Evolutionary conservation across 2,888 invertebrate species (phyloP).

Genomic region (Macropis europaea): DNA sequence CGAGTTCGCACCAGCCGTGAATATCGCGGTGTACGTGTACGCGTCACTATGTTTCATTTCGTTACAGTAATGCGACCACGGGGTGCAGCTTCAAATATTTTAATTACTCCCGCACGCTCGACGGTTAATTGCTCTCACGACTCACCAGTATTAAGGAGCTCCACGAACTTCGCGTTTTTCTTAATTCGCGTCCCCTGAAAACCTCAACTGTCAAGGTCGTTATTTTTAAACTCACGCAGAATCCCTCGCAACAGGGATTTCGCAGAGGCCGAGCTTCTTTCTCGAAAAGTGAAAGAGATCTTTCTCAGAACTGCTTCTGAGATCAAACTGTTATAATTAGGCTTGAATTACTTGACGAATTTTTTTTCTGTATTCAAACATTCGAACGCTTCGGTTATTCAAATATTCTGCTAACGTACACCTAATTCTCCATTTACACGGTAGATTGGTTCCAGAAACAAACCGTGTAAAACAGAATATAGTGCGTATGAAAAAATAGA

Average conservation of each 20-base stretch:
- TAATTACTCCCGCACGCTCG: conserved; percentile 61
- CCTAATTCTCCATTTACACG: too few species aligned
- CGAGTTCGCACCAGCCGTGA: neutral
- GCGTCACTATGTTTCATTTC: neutral
- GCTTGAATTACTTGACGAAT: too few species aligned
- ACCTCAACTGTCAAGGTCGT: conserved; percentile 56
- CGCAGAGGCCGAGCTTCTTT: neutral
- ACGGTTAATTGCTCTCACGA: conserved; percentile 58
- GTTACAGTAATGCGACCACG: conserved; percentile 18
- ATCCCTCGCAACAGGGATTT: neutral
- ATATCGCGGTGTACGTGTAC: neutral
- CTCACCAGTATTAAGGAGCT: neutral
- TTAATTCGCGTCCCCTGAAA: conserved; percentile 25
- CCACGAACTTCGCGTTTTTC: conserved; percentile 31
- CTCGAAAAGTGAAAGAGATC: neutral
- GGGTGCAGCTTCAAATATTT: conserved; percentile 62
- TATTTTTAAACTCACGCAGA: conserved; percentile 56
- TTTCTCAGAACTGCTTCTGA: neutral
- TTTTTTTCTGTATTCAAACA: too few species aligned
- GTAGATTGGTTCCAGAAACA: too few species aligned
- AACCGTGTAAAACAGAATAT: too few species aligned
- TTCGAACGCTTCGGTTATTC: too few species aligned
- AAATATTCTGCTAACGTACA: too few species aligned
- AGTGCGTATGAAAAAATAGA: too few species aligned
- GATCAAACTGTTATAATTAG: neutral